Evolutionary conservation across 2,888 invertebrate genomes (phyloP), one percentile per base, ranked within the genome.

Genomic region (Chrysolina oricalcia): DNA sequence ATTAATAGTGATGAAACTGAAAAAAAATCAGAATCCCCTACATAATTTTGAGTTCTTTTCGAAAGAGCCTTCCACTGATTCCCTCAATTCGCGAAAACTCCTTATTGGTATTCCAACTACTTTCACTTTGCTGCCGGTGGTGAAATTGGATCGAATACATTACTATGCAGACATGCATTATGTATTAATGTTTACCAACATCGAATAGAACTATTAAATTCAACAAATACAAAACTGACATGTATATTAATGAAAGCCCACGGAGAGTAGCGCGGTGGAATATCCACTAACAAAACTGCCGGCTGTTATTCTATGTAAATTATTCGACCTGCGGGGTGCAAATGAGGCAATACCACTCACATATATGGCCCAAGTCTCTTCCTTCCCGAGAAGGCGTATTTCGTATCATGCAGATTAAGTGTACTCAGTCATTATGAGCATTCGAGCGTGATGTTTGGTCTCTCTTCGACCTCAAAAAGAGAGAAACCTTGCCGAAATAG

Each of bases 401-500:
- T 79, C 80, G 82, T 84, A 85, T 84, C 87, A 87, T 87, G 87
- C 86, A 87, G 87, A 87, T 87, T 84, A 85, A 87, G 87, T 87
- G 86, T 88, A 87, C 86, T 86, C 87, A 87, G 87, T 88, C 87
- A 87, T 88, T 87, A 87, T 85, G 85, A 83, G 83, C 87, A 86
- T 85, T 86, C 85, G 86, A 86, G 86, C 87, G 86, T 85, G 85
- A 80, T 87, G 87, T 87, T 87, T 87, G 86, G 83, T 85, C 83
- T 84, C 73, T 72, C 70, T 75, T 68, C 70, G 73, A 74, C 76
- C 74, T 66, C 56, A 71, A 13, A 17, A 35, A 50, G 10, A 56
- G 56, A 56, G 23, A 6, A 56, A 5, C 23, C 23, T 40, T 13
- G n/a, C 19, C 19, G 67, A 15, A 10, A 19, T 64, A 2, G 17